Evolutionary conservation across 1,140 invertebrate species (phyloP), one percentile per base, ranked within the genome.

Genomic region (Cephus cinctus): DNA sequence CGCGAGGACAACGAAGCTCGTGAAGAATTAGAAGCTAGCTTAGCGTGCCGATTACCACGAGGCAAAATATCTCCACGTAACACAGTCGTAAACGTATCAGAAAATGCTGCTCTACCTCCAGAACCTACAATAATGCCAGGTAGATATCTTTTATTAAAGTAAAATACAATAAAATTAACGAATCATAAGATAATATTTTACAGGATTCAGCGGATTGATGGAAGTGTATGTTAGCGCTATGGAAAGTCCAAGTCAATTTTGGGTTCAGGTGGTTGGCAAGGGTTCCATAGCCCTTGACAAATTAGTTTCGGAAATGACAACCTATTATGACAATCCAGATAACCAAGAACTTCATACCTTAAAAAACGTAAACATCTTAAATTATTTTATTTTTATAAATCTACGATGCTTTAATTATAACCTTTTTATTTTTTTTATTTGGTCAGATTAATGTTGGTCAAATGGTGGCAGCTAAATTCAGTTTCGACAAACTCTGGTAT

Each of bases 151-250:
- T n/a, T n/a, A n/a, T n/a, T n/a, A n/a, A n/a, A n/a, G n/a, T n/a
- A n/a, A n/a, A n/a, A n/a, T n/a, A n/a, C n/a, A n/a, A n/a, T n/a
- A n/a, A n/a, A n/a, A n/a, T n/a, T n/a, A n/a, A n/a, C n/a, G n/a
- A n/a, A n/a, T n/a, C n/a, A n/a, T n/a, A n/a, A n/a, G n/a, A n/a
- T n/a, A n/a, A n/a, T n/a, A n/a, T n/a, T n/a, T n/a, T n/a, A n/a
- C n/a, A n/a, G n/a, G n/a, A n/a, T n/a, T n/a, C n/a, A n/a, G n/a
- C n/a, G n/a, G n/a, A 5, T 80, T 78, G 16, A 81, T 90, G 57
- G 85, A 92, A 68, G 86, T 93, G 5, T 92, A 86, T 73, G 87
- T 94, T 1, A 90, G 88, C 1, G 88, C 89, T 1, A 81, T 90
- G 42, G 83, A 85, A 14, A 83, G 81, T n/a, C 89, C 90, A 9